These are phyloP conservation scores for Pyrgilauda ruficollis DNA, from an alignment of 2,113 vertebrate genomes.

Conservation along the genomic window DNA sequence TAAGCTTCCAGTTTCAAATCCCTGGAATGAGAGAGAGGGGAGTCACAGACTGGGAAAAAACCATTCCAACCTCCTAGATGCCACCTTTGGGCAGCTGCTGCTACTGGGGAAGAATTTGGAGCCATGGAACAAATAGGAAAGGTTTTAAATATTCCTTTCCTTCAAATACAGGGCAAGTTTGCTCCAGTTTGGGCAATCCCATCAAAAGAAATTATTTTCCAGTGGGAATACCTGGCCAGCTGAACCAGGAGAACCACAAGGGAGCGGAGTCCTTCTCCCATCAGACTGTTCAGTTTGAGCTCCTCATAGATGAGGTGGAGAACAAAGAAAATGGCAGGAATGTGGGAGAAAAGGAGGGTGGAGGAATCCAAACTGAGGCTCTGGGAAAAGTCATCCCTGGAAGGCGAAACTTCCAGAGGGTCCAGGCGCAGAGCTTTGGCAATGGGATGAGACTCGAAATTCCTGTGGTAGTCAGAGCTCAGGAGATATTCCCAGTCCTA, in stretches of 20 bases:
- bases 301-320: conserved; percentile 96
- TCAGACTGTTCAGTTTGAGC: conserved; percentile 90
- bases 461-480: conserved; percentile 89
- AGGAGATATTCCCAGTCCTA: conserved; percentile 95
- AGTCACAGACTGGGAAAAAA: neutral
- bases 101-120: neutral
- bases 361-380: conserved; percentile 84
- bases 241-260: conserved; percentile 91
- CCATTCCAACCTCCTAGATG: neutral
- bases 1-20: conserved; percentile 90
- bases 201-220: neutral
- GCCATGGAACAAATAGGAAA: neutral
- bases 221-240: conserved; percentile 83
- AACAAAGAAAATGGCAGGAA: conserved; percentile 92
- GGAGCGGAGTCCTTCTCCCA: conserved; percentile 84
- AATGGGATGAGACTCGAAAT: conserved; percentile 79
- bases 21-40: conserved; percentile 68
- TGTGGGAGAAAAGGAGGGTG: conserved; percentile 88
- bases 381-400: conserved; percentile 68
- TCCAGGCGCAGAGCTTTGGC: conserved; percentile 76
- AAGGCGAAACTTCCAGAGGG: conserved; percentile 45
- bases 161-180: neutral
- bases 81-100: neutral
- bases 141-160: neutral
- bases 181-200: neutral